Conservation (phyloP, 2,888 invertebrate species). For the Pegoplata infirma region DNA sequence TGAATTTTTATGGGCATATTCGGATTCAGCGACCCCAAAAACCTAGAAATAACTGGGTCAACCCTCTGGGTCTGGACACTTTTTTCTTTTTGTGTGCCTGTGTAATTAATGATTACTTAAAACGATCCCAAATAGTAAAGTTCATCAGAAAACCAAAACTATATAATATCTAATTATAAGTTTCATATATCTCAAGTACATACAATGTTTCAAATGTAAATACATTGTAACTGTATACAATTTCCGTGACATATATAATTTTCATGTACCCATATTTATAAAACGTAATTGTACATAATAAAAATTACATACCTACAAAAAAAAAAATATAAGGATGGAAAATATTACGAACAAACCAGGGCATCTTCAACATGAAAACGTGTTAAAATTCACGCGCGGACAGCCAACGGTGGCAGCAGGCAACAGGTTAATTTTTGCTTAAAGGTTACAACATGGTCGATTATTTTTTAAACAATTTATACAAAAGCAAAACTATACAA, state of each 20-base stretch:
- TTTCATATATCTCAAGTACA: too few species aligned
- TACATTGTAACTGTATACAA: background rate
- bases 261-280: background rate
- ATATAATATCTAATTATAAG: too few species aligned
- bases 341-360: slow-evolving; percentile 66
- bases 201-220: background rate
- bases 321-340: too few species aligned
- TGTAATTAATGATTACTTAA: too few species aligned
- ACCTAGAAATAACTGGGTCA: too few species aligned
- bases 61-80: too few species aligned
- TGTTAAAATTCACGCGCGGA: slow-evolving; percentile 61
- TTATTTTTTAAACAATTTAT: slow-evolving; percentile 53
- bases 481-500: slow-evolving; percentile 36
- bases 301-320: slow-evolving; percentile 47
- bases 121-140: too few species aligned
- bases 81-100: too few species aligned
- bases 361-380: slow-evolving; percentile 62
- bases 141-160: too few species aligned
- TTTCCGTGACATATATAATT: slow-evolving; percentile 16
- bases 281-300: slow-evolving; percentile 43
- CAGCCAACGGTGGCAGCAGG: slow-evolving; percentile 59
- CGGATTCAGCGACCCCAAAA: too few species aligned
- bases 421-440: slow-evolving; percentile 75
- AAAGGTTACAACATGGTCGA: slow-evolving; percentile 66
- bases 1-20: too few species aligned